Evolutionary conservation across 2,113 vertebrate species (phyloP), one percentile per base, ranked within the genome.

Genomic region (Benitochromis conjunctus): DNA sequence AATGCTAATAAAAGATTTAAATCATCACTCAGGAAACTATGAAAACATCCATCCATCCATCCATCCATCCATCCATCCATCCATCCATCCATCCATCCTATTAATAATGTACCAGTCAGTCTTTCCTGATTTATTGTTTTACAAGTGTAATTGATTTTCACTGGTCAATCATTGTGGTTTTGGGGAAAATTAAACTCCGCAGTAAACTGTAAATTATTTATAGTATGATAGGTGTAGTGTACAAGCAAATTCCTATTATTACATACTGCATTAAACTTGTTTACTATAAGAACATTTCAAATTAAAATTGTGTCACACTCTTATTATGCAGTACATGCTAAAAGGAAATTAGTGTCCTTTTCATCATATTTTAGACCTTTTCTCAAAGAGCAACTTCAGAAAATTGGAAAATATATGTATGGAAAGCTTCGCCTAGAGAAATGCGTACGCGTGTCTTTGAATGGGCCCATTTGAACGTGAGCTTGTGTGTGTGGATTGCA

Each of bases 401-500:
- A 90, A 92, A 87, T 56, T 81, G 66, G 77, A 81, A 83, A 91
- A 55, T 89, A 71, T 71, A 87, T 55, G 79, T 46, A 19, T 53
- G 46, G 19, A 3, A 58, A 57, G 74, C 57, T 78, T 85, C 54
- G 38, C 86, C 87, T 36, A n/a, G 80, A 89, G 80, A 85, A 85
- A 31, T 81, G 66, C 53, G 51, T 93, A 86, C 71, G 74, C 80
- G 71, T 80, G 81, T 84, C 21, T 86, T 55, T 81, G 64, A 88
- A 80, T 86, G 57, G 81, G 69, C 89, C 89, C 85, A 89, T 94
- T 93, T 92, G 86, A 93, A 93, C 92, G 79, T 84, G 94, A 84
- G 90, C 90, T 90, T 79, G 92, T 95, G 92, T 86, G 91, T 94
- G 93, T 90, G 85, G 84, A 94, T 91, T 89, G 86, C 89, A 90